A percentile compares a stretch with the other conserved stretches of the same genome.
Conservation (phyloP, 1,140 invertebrate genomes). For the Andricus grossulariae region DNA sequence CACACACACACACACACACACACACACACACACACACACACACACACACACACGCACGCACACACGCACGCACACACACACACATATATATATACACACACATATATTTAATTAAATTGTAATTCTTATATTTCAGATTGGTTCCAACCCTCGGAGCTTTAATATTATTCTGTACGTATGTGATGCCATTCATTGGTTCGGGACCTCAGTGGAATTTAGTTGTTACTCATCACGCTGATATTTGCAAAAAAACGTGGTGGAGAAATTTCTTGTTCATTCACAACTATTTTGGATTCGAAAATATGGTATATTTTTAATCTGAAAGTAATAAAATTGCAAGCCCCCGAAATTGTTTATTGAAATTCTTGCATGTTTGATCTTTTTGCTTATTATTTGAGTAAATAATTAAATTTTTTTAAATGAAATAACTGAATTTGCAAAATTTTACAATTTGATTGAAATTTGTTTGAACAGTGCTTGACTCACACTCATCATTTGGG, state of each 20-base stretch:
- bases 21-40: too few species aligned
- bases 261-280: constrained; percentile 80
- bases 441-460: constrained; percentile 38
- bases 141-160: constrained; percentile 79
- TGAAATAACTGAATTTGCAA: constrained; percentile 33
- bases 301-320: constrained; percentile 73
- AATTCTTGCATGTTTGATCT: too few species aligned
- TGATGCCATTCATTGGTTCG: constrained; percentile 78
- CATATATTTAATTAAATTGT: constrained; percentile 35
- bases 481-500: constrained; percentile 86
- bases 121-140: constrained; percentile 70
- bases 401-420: neutral
- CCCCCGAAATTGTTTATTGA: too few species aligned
- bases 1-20: too few species aligned
- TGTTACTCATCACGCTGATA: constrained; percentile 79
- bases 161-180: constrained; percentile 81
- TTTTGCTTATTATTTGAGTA: too few species aligned
- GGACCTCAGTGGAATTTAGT: constrained; percentile 83
- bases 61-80: too few species aligned
- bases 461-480: constrained; percentile 77
- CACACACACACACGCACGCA: too few species aligned
- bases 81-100: too few species aligned
- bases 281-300: constrained; percentile 82
- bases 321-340: too few species aligned
- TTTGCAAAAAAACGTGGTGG: constrained; percentile 81